Evolutionary conservation across 1,140 invertebrate species (phyloP).

Genomic region (Eufriesea mexicana): DNA sequence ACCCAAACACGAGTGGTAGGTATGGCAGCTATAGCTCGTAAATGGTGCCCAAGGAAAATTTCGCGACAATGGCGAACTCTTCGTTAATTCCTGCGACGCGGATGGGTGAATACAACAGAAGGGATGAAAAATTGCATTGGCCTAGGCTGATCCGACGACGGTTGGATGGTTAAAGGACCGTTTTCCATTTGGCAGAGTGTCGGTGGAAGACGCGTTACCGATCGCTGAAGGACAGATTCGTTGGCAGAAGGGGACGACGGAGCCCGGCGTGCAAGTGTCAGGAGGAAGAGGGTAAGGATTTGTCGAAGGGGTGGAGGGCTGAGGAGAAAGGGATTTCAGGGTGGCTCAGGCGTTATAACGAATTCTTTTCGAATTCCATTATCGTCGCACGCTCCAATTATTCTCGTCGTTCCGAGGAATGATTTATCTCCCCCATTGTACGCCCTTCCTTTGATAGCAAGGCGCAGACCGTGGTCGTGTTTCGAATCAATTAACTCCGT

Average conservation of each 20-base stretch:
- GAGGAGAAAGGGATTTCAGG: conserved; percentile 40
- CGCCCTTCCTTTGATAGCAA: conserved; percentile 27
- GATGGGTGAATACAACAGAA: too few relatives aligned
- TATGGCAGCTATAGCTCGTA: too few relatives aligned
- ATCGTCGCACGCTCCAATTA: conserved; percentile 76
- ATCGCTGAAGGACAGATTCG: neutral
- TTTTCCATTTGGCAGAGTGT: neutral
- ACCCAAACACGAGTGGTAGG: too few relatives aligned
- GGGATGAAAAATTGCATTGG: too few relatives aligned
- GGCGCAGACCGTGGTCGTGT: conserved; percentile 41
- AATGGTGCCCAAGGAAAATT: too few relatives aligned
- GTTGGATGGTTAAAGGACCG: neutral
- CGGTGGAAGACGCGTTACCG: neutral
- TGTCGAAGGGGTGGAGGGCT: neutral
- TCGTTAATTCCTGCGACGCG: too few relatives aligned
- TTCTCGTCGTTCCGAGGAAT: conserved; percentile 71
- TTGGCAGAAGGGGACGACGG: neutral
- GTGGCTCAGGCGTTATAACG: conserved; percentile 65
- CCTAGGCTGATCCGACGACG: too few relatives aligned
- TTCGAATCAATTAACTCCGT: conserved; percentile 59
- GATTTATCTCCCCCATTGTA: conserved; percentile 72
- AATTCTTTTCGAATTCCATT: conserved; percentile 77
- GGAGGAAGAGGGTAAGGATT: neutral
- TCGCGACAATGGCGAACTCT: too few relatives aligned
- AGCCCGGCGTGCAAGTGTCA: conserved; percentile 24